A percentile compares a stretch with the other conserved stretches of the same genome.
Evolutionary conservation across 2,797 vertebrate species (phyloP).

Genomic region (Macroramphosus scolopax): DNA sequence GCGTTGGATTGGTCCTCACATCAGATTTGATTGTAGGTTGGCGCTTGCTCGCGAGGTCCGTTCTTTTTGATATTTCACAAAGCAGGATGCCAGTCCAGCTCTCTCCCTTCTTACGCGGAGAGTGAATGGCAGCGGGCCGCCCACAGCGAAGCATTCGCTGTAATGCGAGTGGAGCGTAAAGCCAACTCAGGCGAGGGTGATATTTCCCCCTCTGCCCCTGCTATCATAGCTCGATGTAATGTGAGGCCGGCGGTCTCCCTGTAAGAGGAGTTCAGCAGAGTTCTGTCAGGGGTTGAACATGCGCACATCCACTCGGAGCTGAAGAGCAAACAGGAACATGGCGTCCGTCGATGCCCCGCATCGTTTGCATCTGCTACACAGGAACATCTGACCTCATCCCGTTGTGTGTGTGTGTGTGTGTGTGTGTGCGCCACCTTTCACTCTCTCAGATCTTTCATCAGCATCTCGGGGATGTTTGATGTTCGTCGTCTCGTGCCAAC

Average conservation of each 20-base stretch:
- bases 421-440: no score
- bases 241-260: constrained; percentile 45
- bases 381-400: no score
- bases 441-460: no score
- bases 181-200: constrained; percentile 46
- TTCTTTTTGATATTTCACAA: constrained; percentile 39
- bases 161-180: constrained; percentile 60
- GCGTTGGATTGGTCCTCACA: constrained; percentile 20
- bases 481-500: background rate
- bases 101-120: constrained; percentile 28
- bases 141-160: constrained; percentile 57
- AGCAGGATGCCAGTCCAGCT: constrained; percentile 34
- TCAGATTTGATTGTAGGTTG: constrained; percentile 20
- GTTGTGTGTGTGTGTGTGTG: no score
- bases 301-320: background rate
- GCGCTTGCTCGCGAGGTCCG: constrained; percentile 3
- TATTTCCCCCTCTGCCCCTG: constrained; percentile 26
- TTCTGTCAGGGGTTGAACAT: constrained; percentile 29
- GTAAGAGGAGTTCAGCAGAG: constrained; percentile 48
- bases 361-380: no score
- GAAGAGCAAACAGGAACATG: no score
- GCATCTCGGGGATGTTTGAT: no score
- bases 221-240: constrained; percentile 56
- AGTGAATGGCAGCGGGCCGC: constrained; percentile 59
- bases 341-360: no score